Evolutionary conservation across 2,888 invertebrate species (phyloP).

Genomic region (Caenorhabditis zanzibari): DNA sequence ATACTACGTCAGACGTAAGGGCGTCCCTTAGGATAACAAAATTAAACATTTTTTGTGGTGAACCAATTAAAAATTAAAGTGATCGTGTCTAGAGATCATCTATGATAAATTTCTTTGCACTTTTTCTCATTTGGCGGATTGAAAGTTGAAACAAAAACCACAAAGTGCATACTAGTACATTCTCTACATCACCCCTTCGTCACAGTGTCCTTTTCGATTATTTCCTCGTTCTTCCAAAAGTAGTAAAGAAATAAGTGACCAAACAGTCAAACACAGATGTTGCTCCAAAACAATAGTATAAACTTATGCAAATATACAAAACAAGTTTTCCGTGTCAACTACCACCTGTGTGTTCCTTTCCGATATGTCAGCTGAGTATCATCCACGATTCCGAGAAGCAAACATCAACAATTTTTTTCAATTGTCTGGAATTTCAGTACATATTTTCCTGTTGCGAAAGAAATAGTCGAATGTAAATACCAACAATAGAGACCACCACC

Average conservation of each 20-base stretch:
- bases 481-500: slow-evolving; percentile 11
- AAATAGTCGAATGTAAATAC: slow-evolving; percentile 7
- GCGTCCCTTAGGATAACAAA: not conserved
- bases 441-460: slow-evolving; percentile 7
- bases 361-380: slow-evolving; percentile 35
- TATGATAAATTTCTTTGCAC: slow-evolving; percentile 27
- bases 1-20: slow-evolving; percentile 4
- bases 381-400: slow-evolving; percentile 2
- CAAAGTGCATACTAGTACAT: slow-evolving; percentile 10
- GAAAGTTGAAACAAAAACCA: not conserved
- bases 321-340: not conserved
- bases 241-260: slow-evolving; percentile 17
- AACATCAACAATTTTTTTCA: slow-evolving; percentile 25
- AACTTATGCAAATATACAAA: slow-evolving; percentile 54
- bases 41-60: not conserved
- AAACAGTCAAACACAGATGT: slow-evolving; percentile 34
- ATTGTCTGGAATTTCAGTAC: slow-evolving; percentile 26
- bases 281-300: slow-evolving; percentile 48
- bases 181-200: not conserved
- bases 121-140: not conserved
- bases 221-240: not conserved
- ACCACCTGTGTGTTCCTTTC: not conserved
- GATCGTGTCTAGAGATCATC: not conserved
- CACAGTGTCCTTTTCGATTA: not conserved
- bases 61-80: not conserved